Conservation (phyloP, 2,888 invertebrate genomes). For the Drosophila affinis region DNA sequence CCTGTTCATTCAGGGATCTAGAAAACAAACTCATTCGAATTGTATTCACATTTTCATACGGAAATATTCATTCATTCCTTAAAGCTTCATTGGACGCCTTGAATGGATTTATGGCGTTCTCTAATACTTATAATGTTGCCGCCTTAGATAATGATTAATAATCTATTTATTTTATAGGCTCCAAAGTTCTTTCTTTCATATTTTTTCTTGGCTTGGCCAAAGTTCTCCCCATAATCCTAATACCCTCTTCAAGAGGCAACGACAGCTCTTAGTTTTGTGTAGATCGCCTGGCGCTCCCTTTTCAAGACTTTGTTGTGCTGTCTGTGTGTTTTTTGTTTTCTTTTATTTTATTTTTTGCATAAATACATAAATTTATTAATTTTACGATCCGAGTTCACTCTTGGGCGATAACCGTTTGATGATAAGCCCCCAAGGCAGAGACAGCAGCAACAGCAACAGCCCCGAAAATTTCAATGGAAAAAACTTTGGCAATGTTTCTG, state of each 20-base stretch:
- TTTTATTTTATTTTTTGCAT: conserved; percentile 50
- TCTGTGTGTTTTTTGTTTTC: conserved; percentile 13
- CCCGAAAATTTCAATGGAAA: conserved; percentile 22
- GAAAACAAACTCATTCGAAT: not conserved
- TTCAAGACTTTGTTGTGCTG: conserved; percentile 17
- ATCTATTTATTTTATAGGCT: no score
- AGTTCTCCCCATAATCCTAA: not conserved
- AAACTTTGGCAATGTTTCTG: conserved; percentile 25
- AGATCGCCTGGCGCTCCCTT: conserved; percentile 62
- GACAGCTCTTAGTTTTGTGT: conserved; percentile 18
- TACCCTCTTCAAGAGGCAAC: not conserved
- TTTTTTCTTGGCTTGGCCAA: not conserved
- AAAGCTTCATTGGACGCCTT: not conserved
- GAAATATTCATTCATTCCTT: not conserved
- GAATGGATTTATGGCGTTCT: no score
- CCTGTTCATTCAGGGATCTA: no score
- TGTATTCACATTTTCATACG: not conserved
- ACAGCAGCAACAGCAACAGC: not conserved
- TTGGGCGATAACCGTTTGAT: conserved; percentile 46
- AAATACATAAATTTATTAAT: conserved; percentile 63
- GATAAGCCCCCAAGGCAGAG: conserved; percentile 48
- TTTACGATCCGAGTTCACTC: conserved; percentile 33
- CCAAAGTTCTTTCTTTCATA: not conserved
- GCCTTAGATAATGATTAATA: no score
- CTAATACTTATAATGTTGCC: no score